A percentile compares a stretch with the other conserved stretches of the same genome.
Evolutionary conservation across 2,113 vertebrate genomes (phyloP).

Genomic region (Colossoma macropomum): DNA sequence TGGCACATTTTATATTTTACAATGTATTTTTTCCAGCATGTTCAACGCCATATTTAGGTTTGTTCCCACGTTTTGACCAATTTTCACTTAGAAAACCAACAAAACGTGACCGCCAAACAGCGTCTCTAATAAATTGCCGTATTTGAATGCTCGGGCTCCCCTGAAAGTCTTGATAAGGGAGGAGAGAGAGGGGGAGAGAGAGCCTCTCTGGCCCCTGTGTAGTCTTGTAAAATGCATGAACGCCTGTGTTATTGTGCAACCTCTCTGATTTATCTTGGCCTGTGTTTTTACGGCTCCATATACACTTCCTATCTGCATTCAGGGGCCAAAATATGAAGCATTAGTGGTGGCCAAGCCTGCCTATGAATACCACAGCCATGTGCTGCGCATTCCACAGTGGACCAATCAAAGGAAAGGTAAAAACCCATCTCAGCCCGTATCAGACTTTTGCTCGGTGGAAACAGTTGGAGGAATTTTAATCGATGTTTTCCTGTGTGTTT

Average conservation of each 20-base stretch:
- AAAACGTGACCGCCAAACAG: background rate
- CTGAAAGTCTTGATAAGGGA: background rate
- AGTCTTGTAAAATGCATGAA: constrained; percentile 71
- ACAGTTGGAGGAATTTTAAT: constrained; percentile 44
- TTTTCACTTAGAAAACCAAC: too few relatives aligned
- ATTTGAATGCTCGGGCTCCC: background rate
- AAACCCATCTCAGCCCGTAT: constrained; percentile 36
- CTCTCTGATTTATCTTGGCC: constrained; percentile 82
- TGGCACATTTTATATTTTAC: too few relatives aligned
- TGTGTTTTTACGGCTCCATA: constrained; percentile 79
- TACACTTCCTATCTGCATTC: constrained; percentile 77
- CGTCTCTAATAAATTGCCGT: too few relatives aligned
- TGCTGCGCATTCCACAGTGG: constrained; percentile 51
- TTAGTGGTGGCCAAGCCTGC: constrained; percentile 78
- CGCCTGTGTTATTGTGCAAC: constrained; percentile 75
- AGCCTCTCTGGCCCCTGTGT: constrained; percentile 41
- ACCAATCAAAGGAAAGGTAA: constrained; percentile 25
- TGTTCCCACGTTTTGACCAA: too few relatives aligned
- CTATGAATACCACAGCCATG: constrained; percentile 84
- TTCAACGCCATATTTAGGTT: too few relatives aligned
- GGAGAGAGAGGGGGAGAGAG: background rate
- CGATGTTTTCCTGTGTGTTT: constrained; percentile 36
- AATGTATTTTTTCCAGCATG: too few relatives aligned
- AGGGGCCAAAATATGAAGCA: constrained; percentile 80
- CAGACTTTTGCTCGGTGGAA: constrained; percentile 27